Conservation (phyloP, 2,797 vertebrate genomes). For the Sebastes trivittatus region DNA sequence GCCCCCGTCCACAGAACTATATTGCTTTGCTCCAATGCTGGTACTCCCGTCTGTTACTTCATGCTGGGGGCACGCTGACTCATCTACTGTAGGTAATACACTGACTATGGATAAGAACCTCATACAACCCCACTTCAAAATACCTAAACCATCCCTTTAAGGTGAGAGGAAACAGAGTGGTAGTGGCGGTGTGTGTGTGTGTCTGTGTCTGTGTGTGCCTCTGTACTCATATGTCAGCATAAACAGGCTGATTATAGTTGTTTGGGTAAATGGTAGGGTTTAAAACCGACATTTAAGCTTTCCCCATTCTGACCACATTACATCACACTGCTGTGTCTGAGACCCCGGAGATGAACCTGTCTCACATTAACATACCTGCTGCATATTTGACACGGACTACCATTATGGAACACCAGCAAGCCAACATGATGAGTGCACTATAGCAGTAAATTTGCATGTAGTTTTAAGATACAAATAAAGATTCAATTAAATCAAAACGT, state of each 20-base stretch:
- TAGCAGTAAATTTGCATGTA: too few relatives aligned
- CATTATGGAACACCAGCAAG: background rate
- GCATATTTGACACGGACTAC: background rate
- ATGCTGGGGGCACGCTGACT: too few relatives aligned
- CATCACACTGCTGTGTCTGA: background rate
- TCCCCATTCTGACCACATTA: background rate
- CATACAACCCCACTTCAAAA: background rate
- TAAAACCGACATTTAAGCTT: constrained; percentile 33
- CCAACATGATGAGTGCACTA: too few relatives aligned
- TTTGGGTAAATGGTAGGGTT: constrained; percentile 38
- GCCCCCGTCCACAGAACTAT: too few relatives aligned
- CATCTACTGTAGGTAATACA: too few relatives aligned
- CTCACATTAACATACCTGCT: background rate
- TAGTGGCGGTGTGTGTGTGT: background rate
- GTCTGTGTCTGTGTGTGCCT: constrained; percentile 8
- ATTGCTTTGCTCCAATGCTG: background rate
- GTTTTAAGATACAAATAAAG: too few relatives aligned
- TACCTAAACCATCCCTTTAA: background rate
- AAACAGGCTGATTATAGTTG: constrained; percentile 37
- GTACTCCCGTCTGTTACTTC: too few relatives aligned
- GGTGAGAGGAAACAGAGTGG: background rate
- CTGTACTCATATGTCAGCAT: constrained; percentile 20
- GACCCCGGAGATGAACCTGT: constrained; percentile 1
- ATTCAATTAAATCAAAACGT: too few relatives aligned
- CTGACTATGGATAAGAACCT: background rate